Conservation (phyloP, 2,797 vertebrate genomes). For the Gadopsis marmoratus region DNA sequence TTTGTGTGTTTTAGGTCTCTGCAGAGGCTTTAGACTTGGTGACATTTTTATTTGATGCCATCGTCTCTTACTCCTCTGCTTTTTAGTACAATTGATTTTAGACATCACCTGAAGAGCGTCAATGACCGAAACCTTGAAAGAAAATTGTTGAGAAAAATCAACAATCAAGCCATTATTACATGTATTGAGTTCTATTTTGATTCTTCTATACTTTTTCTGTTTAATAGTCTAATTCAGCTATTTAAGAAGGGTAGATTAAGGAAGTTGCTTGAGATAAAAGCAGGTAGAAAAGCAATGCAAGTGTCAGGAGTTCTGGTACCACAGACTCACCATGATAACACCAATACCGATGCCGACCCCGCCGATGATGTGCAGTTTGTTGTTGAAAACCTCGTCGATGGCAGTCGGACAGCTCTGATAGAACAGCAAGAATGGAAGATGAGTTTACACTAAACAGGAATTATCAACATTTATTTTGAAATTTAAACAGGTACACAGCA, state of each 20-base stretch:
- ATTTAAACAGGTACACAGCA: background rate
- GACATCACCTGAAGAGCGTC: no score
- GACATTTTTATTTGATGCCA: no score
- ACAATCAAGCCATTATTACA: no score
- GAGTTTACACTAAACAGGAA: background rate
- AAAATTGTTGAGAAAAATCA: no score
- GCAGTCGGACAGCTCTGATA: constrained; percentile 86
- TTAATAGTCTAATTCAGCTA: background rate
- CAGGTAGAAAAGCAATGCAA: no score
- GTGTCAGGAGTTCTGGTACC: background rate
- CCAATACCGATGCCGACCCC: constrained; percentile 95
- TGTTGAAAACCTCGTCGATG: constrained; percentile 90
- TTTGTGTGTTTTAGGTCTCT: no score
- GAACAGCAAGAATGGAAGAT: background rate
- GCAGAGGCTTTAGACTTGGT: no score
- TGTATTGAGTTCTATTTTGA: no score
- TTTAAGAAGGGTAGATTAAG: background rate
- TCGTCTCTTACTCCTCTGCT: no score
- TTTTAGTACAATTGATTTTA: no score
- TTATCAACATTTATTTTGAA: background rate
- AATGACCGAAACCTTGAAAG: no score
- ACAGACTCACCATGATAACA: constrained; percentile 89
- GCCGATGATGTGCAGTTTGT: constrained; percentile 91
- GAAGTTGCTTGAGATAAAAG: background rate
- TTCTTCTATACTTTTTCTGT: background rate